These are phyloP conservation scores for Anolis sagrei DNA, from an alignment of 2,113 vertebrate genomes.

Conservation along the genomic window DNA sequence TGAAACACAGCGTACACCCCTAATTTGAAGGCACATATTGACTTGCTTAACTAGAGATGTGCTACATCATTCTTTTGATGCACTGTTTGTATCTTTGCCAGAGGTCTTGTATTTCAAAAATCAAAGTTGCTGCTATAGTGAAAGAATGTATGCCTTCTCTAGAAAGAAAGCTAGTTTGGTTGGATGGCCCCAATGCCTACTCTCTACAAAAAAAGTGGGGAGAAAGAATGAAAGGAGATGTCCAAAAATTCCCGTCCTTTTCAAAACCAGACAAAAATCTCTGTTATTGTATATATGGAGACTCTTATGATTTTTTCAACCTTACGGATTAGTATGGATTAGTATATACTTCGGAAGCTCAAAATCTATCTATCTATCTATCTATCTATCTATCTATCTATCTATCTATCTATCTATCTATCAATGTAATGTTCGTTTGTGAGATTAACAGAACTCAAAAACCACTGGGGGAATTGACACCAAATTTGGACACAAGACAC, in stretches of 20 bases:
- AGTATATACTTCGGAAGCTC: neutral
- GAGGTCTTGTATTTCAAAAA: conserved; percentile 63
- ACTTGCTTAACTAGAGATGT: conserved; percentile 56
- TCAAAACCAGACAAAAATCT: conserved; percentile 44
- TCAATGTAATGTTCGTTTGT: no score
- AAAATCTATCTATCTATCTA: neutral
- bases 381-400: no score
- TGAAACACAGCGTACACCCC: conserved; percentile 65
- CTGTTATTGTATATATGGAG: neutral
- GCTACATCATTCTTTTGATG: conserved; percentile 64
- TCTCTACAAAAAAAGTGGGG: conserved; percentile 41
- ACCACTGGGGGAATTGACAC: no score
- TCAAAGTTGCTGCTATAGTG: conserved; percentile 53
- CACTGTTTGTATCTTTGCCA: conserved; percentile 57
- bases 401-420: no score
- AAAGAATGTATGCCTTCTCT: conserved; percentile 72
- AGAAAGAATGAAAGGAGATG: neutral
- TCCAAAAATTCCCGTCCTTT: conserved; percentile 39
- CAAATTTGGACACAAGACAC: no score
- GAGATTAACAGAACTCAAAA: no score
- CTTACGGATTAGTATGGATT: neutral
- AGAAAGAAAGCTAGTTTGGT: conserved; percentile 66
- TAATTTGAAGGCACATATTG: conserved; percentile 66
- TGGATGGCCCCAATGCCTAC: conserved; percentile 55
- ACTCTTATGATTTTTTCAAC: neutral